Evolutionary conservation across 2,113 vertebrate genomes (phyloP).

Genomic region (Leucopsar rothschildi): DNA sequence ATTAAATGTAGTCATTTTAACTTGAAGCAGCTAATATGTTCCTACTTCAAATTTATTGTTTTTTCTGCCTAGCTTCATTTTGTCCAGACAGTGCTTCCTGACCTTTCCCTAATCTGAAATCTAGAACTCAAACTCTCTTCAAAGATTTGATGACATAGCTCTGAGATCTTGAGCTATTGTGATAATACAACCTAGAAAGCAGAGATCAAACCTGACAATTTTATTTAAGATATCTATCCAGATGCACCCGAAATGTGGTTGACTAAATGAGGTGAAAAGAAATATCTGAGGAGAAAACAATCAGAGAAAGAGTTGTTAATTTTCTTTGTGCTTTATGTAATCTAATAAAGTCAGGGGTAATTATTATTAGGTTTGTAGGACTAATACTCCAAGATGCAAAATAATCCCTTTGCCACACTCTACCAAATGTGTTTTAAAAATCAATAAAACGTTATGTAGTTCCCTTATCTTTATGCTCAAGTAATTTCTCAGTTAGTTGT

Average conservation of each 20-base stretch:
- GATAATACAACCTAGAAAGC: background rate
- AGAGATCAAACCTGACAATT: background rate
- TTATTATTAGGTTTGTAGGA: background rate
- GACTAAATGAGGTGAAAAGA: background rate
- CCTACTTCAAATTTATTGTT: background rate
- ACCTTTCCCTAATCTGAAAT: background rate
- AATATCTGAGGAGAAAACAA: background rate
- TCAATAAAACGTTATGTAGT: background rate
- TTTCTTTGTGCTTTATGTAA: background rate
- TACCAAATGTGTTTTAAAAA: background rate
- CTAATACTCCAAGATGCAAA: background rate
- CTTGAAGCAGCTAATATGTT: background rate
- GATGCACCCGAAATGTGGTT: background rate
- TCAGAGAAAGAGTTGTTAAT: background rate
- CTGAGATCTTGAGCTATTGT: background rate
- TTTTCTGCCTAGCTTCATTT: background rate
- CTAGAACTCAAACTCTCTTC: background rate
- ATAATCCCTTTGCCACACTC: background rate
- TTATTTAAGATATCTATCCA: background rate
- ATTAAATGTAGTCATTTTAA: background rate
- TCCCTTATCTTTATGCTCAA: background rate
- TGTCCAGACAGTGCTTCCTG: background rate
- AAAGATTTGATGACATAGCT: background rate
- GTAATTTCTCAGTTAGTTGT: background rate
- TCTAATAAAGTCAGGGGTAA: background rate